Base-by-base conservation (phyloP, 2,797 vertebrate species). In the Xerus rutilus region DNA sequence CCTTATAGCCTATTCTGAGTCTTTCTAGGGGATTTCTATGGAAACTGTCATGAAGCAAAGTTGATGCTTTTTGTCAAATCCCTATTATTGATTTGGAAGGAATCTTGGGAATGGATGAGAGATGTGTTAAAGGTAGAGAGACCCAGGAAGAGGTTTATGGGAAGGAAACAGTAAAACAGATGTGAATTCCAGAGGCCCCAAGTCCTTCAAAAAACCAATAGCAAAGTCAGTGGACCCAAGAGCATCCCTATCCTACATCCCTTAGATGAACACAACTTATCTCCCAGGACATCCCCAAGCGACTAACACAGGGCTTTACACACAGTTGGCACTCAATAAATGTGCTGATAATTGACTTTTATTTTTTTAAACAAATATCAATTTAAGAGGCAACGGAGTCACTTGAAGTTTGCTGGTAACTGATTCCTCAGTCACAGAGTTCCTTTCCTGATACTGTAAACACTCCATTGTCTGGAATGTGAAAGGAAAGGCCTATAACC, bases 391-490 rank as follows among this genome's bases (percentile, higher is more conserved):
- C 45, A 67, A 79, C 13, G 12, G 57, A 79, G 54, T 81, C 4
- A 1, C 52, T 62, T 86, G 45, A 91, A 77, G 79, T 91, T 92
- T 77, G 96, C 7, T 49, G 76, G 69, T 89, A 87, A 95, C 47
- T 79, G 83, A 94, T 39, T 85, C 90, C 57, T 90, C n/a, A 21
- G 73, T 30, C 86, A 86, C 77, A 49, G 28, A 73, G 74, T 64
- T 93, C 72, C 39, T 95, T 93, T 96, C 92, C 96, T 85, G 57
- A 96, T 95, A 85, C 47, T 1, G 1, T 86, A 59, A 87, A 89
- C 89, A 78, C 39, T 90, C 84, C 64, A 74, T 65, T 79, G 76
- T 85, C 72, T 87, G 47, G 67, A 78, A 73, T 45, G 62, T 89
- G 91, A 86, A 90, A 86, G 62, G 65, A 89, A 95, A 92, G 79